Percentiles rank a stretch among this genome's conserved stretches.
Conservation (phyloP, 2,113 vertebrate genomes). For the Amphiprion percula region DNA sequence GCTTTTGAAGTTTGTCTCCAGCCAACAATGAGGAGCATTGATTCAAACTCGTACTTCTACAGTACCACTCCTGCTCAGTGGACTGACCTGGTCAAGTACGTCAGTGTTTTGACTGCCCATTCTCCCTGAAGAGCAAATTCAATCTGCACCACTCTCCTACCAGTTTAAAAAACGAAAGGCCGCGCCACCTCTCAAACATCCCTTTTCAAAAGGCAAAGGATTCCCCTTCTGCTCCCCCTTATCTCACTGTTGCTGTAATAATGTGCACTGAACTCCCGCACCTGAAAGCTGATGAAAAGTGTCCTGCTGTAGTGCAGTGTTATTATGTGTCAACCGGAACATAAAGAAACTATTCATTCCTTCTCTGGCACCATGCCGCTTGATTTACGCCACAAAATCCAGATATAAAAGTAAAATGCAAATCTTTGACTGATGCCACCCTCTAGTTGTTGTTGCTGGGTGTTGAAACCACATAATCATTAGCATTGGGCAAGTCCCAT, state of each 20-base stretch:
- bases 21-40: constrained; percentile 81
- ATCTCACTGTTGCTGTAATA: constrained; percentile 55
- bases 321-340: constrained; percentile 48
- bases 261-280: constrained; percentile 47
- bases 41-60: constrained; percentile 66
- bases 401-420: constrained; percentile 61
- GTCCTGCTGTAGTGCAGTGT: constrained; percentile 31
- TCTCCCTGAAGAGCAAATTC: constrained; percentile 72
- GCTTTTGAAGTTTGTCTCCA: constrained; percentile 71
- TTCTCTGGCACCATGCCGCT: constrained; percentile 24
- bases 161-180: constrained; percentile 34
- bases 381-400: constrained; percentile 51
- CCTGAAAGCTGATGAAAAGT: constrained; percentile 65
- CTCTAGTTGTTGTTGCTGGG: constrained; percentile 45
- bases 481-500: constrained; percentile 35
- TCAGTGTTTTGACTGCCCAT: constrained; percentile 79
- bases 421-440: constrained; percentile 46
- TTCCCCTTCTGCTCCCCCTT: constrained; percentile 19
- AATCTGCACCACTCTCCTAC: constrained; percentile 54
- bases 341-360: constrained; percentile 73
- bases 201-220: constrained; percentile 41
- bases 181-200: constrained; percentile 30
- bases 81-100: constrained; percentile 77
- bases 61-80: constrained; percentile 42
- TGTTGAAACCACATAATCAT: constrained; percentile 60